These are phyloP conservation scores for Sebastes baramenuke DNA, from an alignment of 2,797 vertebrate genomes.

Conservation along the genomic window DNA sequence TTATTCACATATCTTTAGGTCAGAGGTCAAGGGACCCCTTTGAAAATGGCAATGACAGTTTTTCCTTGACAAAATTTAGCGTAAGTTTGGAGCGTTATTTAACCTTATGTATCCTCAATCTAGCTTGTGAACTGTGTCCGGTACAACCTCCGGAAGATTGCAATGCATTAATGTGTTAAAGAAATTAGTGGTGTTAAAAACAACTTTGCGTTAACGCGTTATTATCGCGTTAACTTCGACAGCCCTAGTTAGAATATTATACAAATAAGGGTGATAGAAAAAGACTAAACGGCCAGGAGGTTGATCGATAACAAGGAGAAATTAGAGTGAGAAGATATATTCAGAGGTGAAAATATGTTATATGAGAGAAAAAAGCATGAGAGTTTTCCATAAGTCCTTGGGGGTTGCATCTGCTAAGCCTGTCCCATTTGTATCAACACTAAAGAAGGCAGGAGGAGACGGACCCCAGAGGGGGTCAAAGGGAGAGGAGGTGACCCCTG, in stretches of 20 bases:
- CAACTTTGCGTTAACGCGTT: too few species aligned
- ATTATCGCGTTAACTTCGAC: too few species aligned
- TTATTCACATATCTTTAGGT: too few species aligned
- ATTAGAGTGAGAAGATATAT: slow-evolving; percentile 3
- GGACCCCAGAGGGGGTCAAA: slow-evolving; percentile 82
- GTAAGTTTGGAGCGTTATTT: too few species aligned
- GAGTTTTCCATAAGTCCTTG: slow-evolving; percentile 46
- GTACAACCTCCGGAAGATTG: too few species aligned
- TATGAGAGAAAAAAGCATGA: slow-evolving; percentile 34
- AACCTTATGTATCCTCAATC: too few species aligned
- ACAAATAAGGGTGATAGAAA: slow-evolving; percentile 1
- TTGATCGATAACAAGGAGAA: neutral
- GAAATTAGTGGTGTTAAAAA: too few species aligned
- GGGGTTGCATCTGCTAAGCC: slow-evolving; percentile 74
- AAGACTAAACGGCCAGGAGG: neutral
- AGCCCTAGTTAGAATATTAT: slow-evolving; percentile 31
- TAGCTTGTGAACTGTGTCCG: too few species aligned
- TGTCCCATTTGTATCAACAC: slow-evolving; percentile 81
- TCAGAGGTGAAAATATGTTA: slow-evolving; percentile 2
- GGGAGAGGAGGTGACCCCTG: slow-evolving; percentile 82
- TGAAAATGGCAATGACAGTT: too few species aligned
- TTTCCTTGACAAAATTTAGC: too few species aligned
- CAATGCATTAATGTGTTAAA: too few species aligned
- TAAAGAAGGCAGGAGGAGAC: slow-evolving; percentile 80
- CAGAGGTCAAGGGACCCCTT: too few species aligned